Evolutionary conservation across 2,113 vertebrate genomes (phyloP), one percentile per base, ranked within the genome.

Genomic region (Pelodiscus sinensis): DNA sequence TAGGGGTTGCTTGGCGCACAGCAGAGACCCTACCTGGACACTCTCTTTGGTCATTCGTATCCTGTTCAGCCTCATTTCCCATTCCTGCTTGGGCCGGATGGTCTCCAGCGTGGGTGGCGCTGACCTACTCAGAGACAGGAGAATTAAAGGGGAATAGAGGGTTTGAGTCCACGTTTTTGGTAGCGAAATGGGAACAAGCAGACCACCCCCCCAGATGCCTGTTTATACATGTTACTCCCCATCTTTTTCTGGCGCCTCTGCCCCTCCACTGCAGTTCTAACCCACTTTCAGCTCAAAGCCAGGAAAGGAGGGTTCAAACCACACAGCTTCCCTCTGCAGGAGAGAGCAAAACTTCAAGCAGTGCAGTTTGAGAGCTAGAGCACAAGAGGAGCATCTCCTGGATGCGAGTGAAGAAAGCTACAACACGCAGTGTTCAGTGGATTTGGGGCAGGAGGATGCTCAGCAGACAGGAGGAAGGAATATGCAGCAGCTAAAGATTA

Each of bases 41-140:
- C 95, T 98, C 31, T 98, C 97, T 95, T 98, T 98, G 94, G 98
- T 98, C 90, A 97, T 96, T 60, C 96, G 97, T 95, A 98, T 98
- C 84, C 97, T 97, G 90, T 97, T 98, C 75, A 98, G 96, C 93
- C 98, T 97, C 84, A 98, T 97, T 90, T 98, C 98, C 98, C 98
- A 98, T 89, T 98, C 98, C 89, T 98, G 98, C 92, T 98, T 98
- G 8, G 98, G 97, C 94, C 97, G 97, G 93, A 98, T 96, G 68
- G 97, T 98, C 82, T 98, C 98, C 91, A 97, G 87, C 5, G 98
- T 98, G 81, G 97, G 97, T 0, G 98, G 98, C 0, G 98, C 97
- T 90, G 98, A 98, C 94, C 98, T 98, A 96, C 73, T 73, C 87
- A 90, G 81, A 88, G 92, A 93, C 80, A 96, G 96, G 92, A 79